Base-by-base conservation (phyloP, 2,797 vertebrate species). In the Brotula barbata region DNA sequence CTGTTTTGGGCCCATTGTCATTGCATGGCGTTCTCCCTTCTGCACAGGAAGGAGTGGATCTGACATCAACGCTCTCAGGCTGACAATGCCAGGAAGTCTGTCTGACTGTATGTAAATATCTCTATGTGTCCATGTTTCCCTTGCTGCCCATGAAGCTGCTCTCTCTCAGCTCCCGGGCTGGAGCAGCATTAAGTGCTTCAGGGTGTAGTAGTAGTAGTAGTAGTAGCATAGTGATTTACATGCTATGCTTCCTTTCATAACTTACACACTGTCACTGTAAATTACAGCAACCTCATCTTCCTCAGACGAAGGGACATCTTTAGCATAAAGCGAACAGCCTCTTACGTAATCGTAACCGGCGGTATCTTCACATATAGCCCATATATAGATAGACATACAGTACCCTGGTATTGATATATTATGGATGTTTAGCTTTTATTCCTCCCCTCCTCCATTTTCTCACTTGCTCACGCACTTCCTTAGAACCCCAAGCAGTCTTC, bases 31-130 rank as follows among this genome's bases (percentile, higher is more conserved):
- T 89, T 90, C 87, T 88, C 86, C 86, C 87, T 87, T 80, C 84
- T 89, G 85, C 88, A 90, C 92, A 93, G 91, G 92, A 93, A 93
- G 87, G 82, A 91, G 90, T 88, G 88, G 90, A 90, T 91, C 89
- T 91, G 89, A 91, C 89, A 92, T 90, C 89, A 91, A 87, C 87
- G 78, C 88, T 88, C 87, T 85, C 80, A 48, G 81, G 58, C 85
- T 87, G 85, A 92, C 90, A 92, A 92, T 91, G 87, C 77, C 90
- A 90, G 91, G 90, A 92, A 93, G 89, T 85, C 88, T 89, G 89
- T 86, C 87, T 87, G 85, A 91, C 83, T 90, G 82, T 88, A 89
- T 91, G 90, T 92, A 91, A 92, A 92, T 92, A 91, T 90, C 89
- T 90, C 77, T 75, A 65, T 17, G 83, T 85, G 84, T 91, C 87